phyloP scores from a whole-genome alignment of 2,888 invertebrate species.

The Drosophila limbata region DNA sequence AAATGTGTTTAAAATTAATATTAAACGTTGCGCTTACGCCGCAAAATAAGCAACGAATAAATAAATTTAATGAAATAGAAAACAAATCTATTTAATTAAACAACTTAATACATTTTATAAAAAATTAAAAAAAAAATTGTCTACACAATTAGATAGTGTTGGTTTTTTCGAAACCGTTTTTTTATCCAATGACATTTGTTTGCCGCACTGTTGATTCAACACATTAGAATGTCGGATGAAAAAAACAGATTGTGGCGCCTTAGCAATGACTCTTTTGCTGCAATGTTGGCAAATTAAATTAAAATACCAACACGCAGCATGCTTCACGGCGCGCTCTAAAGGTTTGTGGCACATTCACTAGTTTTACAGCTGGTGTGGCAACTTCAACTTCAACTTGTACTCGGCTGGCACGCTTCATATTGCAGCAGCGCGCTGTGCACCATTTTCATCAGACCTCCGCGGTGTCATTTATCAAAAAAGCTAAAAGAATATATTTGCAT shows the following conservation, averaged over 20 bases:
- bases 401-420: constrained; percentile 71
- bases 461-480: constrained; percentile 81
- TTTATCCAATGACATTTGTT: constrained; percentile 23
- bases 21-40: constrained; percentile 44
- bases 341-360: constrained; percentile 40
- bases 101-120: background rate
- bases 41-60: constrained; percentile 47
- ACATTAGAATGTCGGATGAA: constrained; percentile 31
- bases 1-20: constrained; percentile 37
- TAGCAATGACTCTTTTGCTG: constrained; percentile 22
- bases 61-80: constrained; percentile 45
- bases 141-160: background rate
- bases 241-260: constrained; percentile 15
- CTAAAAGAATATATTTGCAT: constrained; percentile 81
- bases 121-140: background rate
- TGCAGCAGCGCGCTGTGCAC: constrained; percentile 56
- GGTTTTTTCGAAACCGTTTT: background rate
- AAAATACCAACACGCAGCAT: constrained; percentile 60
- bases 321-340: constrained; percentile 24
- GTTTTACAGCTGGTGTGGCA: constrained; percentile 25
- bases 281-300: constrained; percentile 62
- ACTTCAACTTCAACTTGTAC: constrained; percentile 26
- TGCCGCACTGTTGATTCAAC: constrained; percentile 14
- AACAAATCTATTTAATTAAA: constrained; percentile 2
- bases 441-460: constrained; percentile 79